Percentiles rank a stretch among this genome's conserved stretches.
These are phyloP conservation scores for Pampusana beccarii DNA, from an alignment of 2,113 vertebrate genomes.

Conservation along the genomic window DNA sequence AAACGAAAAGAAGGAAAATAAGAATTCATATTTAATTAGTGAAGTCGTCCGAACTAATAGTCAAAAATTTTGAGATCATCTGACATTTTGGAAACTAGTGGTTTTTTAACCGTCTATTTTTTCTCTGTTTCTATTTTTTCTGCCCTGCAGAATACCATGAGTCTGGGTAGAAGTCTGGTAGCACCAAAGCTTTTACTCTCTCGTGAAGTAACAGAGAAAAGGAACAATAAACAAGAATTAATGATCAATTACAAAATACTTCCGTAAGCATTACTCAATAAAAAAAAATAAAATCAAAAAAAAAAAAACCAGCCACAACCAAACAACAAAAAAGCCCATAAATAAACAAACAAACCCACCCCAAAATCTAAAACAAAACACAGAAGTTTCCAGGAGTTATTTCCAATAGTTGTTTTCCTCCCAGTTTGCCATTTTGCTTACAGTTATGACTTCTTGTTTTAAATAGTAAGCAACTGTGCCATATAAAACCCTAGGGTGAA, in stretches of 20 bases:
- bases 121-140: not conserved
- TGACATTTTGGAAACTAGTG: not conserved
- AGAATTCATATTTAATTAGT: not conserved
- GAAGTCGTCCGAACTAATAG: not conserved
- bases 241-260: not conserved
- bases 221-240: not conserved
- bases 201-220: not conserved
- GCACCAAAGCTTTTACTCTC: not conserved
- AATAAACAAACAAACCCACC: not conserved
- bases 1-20: not conserved
- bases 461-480: not conserved
- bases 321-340: too few relatives aligned
- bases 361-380: not conserved
- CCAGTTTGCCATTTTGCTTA: not conserved
- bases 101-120: not conserved
- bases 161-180: fast-evolving
- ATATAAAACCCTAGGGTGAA: not conserved
- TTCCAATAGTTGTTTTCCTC: not conserved
- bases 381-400: not conserved
- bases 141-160: not conserved
- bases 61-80: not conserved
- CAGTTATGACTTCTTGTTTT: not conserved
- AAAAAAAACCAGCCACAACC: too few relatives aligned
- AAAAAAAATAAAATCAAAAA: not conserved
- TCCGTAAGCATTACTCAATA: not conserved